These are phyloP conservation scores for Marronus borbonicus DNA, from an alignment of 2,888 invertebrate species.

Conservation along the genomic window DNA sequence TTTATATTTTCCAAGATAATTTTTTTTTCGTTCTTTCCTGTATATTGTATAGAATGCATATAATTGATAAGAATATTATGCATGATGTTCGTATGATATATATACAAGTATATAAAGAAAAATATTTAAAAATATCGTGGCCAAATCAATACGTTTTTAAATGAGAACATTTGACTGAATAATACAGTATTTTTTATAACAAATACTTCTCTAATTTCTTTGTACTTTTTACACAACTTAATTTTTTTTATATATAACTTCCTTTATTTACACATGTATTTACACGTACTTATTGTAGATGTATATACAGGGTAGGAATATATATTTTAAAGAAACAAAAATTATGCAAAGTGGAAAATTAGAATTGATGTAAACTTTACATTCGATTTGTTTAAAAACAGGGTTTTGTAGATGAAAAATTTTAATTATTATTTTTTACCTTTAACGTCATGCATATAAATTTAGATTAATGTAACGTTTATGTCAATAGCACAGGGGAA, in stretches of 20 bases:
- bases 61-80: constrained; percentile 25
- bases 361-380: constrained; percentile 33
- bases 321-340: constrained; percentile 5
- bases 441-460: not conserved
- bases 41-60: constrained; percentile 34
- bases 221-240: constrained; percentile 44
- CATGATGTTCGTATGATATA: constrained; percentile 43
- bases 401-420: constrained; percentile 9
- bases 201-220: constrained; percentile 46
- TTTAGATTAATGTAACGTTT: constrained; percentile 3
- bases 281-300: constrained; percentile 33
- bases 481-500: constrained; percentile 35
- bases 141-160: constrained; percentile 50
- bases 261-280: constrained; percentile 14
- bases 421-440: no score
- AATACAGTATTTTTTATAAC: constrained; percentile 52
- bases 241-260: not conserved
- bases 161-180: constrained; percentile 51
- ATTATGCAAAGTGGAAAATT: not conserved
- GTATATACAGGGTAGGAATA: constrained; percentile 36
- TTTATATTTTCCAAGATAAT: not conserved
- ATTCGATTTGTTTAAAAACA: constrained; percentile 22
- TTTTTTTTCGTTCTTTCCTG: constrained; percentile 10
- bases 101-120: constrained; percentile 29
- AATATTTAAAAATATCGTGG: constrained; percentile 40